Conservation (phyloP, 1,140 invertebrate genomes). For the Trachelipus rathkii region DNA sequence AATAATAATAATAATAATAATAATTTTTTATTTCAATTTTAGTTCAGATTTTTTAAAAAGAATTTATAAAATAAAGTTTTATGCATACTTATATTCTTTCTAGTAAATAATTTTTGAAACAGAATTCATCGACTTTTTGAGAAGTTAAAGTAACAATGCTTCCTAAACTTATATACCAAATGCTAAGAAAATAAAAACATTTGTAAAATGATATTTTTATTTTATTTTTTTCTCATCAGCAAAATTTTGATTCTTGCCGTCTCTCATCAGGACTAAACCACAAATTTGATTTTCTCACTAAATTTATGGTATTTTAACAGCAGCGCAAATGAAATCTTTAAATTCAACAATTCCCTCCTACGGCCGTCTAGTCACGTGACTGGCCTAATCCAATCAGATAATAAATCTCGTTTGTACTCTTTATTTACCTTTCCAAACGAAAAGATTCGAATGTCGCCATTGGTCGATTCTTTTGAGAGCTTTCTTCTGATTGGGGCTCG, state of each 20-base stretch:
- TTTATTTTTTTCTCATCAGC: neutral
- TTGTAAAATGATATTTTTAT: neutral
- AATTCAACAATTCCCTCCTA: constrained; percentile 23
- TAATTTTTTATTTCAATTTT: no score
- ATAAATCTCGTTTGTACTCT: constrained; percentile 42
- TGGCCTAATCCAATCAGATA: constrained; percentile 40
- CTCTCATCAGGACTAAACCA: constrained; percentile 27
- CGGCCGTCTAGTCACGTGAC: constrained; percentile 30
- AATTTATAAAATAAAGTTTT: no score
- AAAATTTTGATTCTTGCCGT: constrained; percentile 16
- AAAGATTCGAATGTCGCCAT: constrained; percentile 23
- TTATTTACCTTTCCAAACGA: constrained; percentile 35
- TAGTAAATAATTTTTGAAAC: no score
- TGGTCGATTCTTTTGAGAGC: constrained; percentile 20
- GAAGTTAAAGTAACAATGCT: neutral
- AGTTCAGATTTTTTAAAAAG: no score
- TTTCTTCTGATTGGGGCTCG: constrained; percentile 22
- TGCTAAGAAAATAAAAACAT: neutral
- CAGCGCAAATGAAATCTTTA: constrained; percentile 40
- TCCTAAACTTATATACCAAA: neutral
- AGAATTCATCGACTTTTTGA: no score
- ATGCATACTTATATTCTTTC: no score
- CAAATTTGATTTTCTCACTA: constrained; percentile 33
- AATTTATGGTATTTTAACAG: constrained; percentile 37
- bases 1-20: no score